Conservation (phyloP, 2,888 invertebrate genomes). For the Yponomeuta cagnagella region DNA sequence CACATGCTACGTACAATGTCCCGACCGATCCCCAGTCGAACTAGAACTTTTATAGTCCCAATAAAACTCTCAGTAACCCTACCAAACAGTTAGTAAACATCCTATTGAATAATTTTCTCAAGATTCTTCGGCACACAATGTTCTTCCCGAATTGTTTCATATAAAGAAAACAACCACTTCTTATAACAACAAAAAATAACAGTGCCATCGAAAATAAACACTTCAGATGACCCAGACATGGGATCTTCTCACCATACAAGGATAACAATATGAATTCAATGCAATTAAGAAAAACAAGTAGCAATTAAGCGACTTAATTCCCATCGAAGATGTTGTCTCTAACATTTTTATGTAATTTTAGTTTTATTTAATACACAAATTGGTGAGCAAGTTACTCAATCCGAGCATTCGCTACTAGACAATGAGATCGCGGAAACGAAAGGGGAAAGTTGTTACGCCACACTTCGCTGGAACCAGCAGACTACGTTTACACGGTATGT, state of each 20-base stretch:
- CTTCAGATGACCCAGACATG: conserved; percentile 30
- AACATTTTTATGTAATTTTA: conserved; percentile 51
- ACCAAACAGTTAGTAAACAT: not conserved
- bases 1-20: too few species aligned
- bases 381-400: conserved; percentile 55
- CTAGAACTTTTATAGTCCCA: too few species aligned
- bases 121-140: not conserved
- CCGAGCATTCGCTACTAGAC: conserved; percentile 56
- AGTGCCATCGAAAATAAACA: conserved; percentile 27
- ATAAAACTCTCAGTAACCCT: too few species aligned
- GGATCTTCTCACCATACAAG: conserved; percentile 46
- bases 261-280: conserved; percentile 42
- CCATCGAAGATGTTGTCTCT: conserved; percentile 12
- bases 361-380: conserved; percentile 6
- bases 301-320: conserved; percentile 41
- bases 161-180: conserved; percentile 7
- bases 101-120: not conserved
- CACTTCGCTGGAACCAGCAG: conserved; percentile 13
- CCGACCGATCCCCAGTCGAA: too few species aligned
- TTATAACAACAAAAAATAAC: conserved; percentile 20
- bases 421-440: conserved; percentile 70
- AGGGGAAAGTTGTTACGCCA: conserved; percentile 64
- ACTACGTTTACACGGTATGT: conserved; percentile 18
- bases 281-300: conserved; percentile 44
- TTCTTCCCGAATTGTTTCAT: not conserved